Evolutionary conservation across 2,888 invertebrate species (phyloP).

Genomic region (Xestoiulus laeticollis): DNA sequence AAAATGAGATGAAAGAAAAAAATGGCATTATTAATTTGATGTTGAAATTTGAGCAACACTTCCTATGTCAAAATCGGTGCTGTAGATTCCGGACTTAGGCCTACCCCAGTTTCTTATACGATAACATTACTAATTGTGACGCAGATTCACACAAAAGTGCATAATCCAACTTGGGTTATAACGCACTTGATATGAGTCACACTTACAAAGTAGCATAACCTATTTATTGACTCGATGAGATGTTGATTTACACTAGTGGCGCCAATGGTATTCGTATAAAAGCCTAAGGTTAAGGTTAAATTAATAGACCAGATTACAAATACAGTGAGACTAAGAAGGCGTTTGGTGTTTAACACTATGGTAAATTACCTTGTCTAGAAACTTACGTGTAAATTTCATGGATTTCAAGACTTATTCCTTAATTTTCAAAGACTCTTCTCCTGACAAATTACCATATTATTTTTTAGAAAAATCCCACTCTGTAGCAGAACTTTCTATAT

Average conservation of each 20-base stretch:
- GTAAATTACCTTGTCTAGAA: no score
- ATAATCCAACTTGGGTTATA: background rate
- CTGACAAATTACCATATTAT: no score
- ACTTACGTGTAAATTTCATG: no score
- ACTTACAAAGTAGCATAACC: background rate
- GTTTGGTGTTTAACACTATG: no score
- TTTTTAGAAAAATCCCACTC: no score
- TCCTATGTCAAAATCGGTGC: background rate
- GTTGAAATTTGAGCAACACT: background rate
- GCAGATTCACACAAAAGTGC: background rate
- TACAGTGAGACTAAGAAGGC: no score
- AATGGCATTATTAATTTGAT: background rate
- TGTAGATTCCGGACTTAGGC: background rate
- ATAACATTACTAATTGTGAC: background rate
- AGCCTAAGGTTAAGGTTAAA: background rate
- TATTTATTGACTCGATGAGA: background rate
- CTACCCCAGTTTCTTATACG: background rate
- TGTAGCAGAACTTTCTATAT: no score
- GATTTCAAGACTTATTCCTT: no score
- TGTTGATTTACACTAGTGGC: background rate
- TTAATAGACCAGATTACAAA: background rate
- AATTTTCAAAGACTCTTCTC: no score
- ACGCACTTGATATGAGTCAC: background rate
- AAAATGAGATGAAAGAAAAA: slow-evolving; percentile 60
- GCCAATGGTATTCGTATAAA: background rate